Base-by-base conservation (phyloP, 2,113 vertebrate species). In the Bungarus multicinctus region DNA sequence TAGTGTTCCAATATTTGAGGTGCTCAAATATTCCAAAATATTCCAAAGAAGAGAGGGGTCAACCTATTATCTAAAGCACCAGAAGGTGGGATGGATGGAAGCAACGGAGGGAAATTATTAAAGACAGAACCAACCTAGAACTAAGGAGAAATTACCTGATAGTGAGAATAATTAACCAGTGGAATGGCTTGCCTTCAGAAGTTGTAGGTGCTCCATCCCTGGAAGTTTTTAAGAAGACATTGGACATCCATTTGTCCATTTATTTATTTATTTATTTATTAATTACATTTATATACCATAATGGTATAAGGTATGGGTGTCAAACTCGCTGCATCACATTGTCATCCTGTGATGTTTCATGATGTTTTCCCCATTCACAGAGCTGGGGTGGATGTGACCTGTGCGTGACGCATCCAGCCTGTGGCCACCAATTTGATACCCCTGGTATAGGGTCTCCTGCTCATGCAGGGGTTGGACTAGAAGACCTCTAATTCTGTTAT, bases 291-390 rank as follows among this genome's bases (percentile, higher is more conserved):
- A n/a, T n/a, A n/a, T n/a, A n/a, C n/a, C n/a, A 64, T 64, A 64
- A 4, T 64, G 25, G 9, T 60, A 58, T 58, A 58, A 57, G 22
- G 54, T 18, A 55, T 20, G 6, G 54, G 54, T 55, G 5, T 55
- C 18, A 55, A 55, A 55, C 16, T 22, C 0, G 18, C 20, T 20
- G 0, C 5, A 0, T 22, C 55, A 57, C 1, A 5, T 9, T 58
- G 57, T 7, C 57, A 58, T 58, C 23, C 3, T 58, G 23, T 58
- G 57, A 58, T 0, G 0, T 57, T 57, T 57, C 2, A 0, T 2
- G 2, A 23, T 4, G 0, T 23, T 58, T 58, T 25, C 57, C 57
- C 57, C 23, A 9, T 58, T 58, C 23, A 8, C 0, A 0, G 57
- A 25, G 55, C 55, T 58, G 55, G 7, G 6, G 7, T 25, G 57